These are phyloP conservation scores for Nothoprocta pentlandii DNA, from an alignment of 2,113 vertebrate species.

Conservation along the genomic window DNA sequence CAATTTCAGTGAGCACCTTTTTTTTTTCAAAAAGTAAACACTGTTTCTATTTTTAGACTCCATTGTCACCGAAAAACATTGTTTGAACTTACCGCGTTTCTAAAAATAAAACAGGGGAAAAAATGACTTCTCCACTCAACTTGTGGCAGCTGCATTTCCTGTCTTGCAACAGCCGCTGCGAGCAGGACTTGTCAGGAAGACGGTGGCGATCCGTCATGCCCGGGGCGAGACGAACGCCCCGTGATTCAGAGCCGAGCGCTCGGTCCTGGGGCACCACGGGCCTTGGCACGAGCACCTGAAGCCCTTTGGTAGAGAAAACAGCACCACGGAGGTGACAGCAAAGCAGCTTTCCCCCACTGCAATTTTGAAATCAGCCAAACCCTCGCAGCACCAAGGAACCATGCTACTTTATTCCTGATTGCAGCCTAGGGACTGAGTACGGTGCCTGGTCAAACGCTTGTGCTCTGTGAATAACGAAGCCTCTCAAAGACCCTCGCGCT, in stretches of 20 bases:
- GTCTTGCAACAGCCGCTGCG: background rate
- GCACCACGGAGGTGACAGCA: background rate
- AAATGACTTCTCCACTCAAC: background rate
- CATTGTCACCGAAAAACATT: background rate
- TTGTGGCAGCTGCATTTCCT: background rate
- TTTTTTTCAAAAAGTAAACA: background rate
- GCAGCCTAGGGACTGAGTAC: background rate
- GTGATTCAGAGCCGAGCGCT: background rate
- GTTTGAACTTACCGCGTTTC: background rate
- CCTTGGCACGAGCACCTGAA: background rate
- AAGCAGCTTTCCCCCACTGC: background rate
- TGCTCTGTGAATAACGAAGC: background rate
- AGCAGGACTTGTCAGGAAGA: background rate
- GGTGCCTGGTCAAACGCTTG: background rate
- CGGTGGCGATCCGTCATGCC: too few relatives aligned
- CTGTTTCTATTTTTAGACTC: background rate
- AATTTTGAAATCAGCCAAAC: background rate
- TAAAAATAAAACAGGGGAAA: background rate
- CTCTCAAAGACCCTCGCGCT: background rate
- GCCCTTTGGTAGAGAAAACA: background rate
- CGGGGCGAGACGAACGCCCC: accelerated
- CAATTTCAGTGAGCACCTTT: background rate
- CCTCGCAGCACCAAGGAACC: background rate
- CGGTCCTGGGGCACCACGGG: background rate
- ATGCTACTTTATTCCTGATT: too few relatives aligned